These are phyloP conservation scores for Ashinkailepas kermadecensis DNA, from an alignment of 2,888 invertebrate genomes.

Conservation along the genomic window DNA sequence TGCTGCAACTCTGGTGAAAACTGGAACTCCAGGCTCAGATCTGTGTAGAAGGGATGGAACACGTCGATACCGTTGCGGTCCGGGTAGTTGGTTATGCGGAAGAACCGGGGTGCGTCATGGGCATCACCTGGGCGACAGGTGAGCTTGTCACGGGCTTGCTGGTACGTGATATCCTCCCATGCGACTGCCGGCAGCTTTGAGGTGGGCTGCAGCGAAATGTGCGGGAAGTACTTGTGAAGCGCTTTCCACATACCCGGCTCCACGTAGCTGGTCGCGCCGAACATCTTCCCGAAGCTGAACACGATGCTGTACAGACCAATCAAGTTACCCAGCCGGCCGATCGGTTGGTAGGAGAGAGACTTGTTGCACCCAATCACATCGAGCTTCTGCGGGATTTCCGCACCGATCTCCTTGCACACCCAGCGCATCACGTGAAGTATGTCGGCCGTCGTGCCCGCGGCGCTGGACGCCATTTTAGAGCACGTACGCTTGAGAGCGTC, in stretches of 20 bases:
- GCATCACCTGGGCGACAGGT: background rate
- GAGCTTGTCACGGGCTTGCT: background rate
- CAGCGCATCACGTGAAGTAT: background rate
- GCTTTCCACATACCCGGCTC: background rate
- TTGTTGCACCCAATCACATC: background rate
- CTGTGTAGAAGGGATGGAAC: background rate
- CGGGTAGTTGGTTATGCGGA: background rate
- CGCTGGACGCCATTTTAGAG: background rate
- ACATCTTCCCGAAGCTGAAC: background rate
- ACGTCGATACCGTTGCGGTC: slow-evolving; percentile 10
- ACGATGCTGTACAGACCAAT: background rate
- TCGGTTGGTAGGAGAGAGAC: background rate
- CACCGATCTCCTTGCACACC: background rate
- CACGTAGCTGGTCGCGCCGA: background rate
- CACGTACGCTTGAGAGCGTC: background rate
- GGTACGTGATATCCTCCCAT: background rate
- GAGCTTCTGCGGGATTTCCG: background rate
- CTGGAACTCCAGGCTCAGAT: background rate
- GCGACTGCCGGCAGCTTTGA: background rate
- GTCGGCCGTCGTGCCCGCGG: background rate
- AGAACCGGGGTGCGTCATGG: background rate
- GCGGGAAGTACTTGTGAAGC: background rate
- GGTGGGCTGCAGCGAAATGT: background rate
- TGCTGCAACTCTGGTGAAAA: background rate
- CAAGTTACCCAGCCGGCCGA: background rate